These are phyloP conservation scores for Phyllostomus hastatus DNA, from an alignment of 2,113 vertebrate genomes.

Conservation along the genomic window DNA sequence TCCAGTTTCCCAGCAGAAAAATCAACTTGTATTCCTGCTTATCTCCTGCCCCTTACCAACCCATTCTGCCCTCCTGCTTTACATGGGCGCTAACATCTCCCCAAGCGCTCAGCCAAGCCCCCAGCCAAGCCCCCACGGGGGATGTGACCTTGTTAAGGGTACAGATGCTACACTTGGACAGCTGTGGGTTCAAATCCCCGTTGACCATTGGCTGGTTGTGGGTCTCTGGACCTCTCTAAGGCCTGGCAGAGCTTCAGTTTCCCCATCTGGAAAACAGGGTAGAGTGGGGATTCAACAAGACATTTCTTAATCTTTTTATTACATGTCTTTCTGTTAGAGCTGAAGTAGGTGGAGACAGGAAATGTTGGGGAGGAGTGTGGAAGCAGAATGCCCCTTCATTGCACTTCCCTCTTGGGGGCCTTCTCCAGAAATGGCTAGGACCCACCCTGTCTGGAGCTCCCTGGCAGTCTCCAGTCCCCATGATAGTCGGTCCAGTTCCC, in stretches of 20 bases:
- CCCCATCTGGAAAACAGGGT: background rate
- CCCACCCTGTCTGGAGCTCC: background rate
- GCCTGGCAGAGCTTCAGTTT: background rate
- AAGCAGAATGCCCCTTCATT: rapidly evolving
- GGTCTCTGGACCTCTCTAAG: background rate
- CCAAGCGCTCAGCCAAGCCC: background rate
- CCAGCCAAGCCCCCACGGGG: background rate
- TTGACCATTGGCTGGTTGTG: background rate
- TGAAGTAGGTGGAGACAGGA: background rate
- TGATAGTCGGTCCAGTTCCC: rapidly evolving
- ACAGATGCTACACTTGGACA: background rate
- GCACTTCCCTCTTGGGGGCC: background rate
- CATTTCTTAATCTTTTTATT: background rate
- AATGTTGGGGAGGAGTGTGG: background rate
- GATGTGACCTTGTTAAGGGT: background rate
- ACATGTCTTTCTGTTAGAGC: background rate
- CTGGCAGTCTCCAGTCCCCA: too few species aligned
- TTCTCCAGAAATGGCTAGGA: background rate
- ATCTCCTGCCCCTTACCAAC: background rate
- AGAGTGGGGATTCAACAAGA: background rate
- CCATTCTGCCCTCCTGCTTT: background rate
- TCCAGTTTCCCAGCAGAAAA: background rate
- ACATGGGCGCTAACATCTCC: rapidly evolving
- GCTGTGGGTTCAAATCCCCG: background rate
- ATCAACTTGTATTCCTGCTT: too few species aligned